Evolutionary conservation across 2,113 vertebrate genomes (phyloP).

Genomic region (Jaculus jaculus): DNA sequence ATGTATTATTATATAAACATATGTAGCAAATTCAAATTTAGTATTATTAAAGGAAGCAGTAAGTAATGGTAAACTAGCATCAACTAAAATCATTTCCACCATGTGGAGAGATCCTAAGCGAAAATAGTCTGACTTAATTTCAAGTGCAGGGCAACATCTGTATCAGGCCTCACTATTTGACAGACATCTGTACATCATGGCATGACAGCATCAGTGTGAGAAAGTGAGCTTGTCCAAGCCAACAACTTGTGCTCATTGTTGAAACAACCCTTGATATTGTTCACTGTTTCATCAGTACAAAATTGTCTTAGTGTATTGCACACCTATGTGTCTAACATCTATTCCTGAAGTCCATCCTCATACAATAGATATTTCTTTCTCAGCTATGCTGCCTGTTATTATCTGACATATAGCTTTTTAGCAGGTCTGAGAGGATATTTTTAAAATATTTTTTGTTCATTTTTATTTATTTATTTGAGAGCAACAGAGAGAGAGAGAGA

Average conservation of each 20-base stretch:
- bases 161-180: background rate
- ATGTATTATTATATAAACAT: no score
- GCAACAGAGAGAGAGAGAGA: no score
- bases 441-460: no score
- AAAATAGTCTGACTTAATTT: no score
- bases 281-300: background rate
- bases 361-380: background rate
- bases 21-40: background rate
- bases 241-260: background rate
- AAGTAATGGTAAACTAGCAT: background rate
- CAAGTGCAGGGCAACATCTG: background rate
- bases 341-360: background rate
- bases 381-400: background rate
- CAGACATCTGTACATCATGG: no score
- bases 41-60: background rate
- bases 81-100: background rate
- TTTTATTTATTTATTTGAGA: no score
- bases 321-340: rapidly evolving
- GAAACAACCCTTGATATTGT: background rate
- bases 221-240: background rate
- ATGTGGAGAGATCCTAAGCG: background rate
- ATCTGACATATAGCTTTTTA: background rate
- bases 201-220: background rate
- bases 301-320: no score
- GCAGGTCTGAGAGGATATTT: background rate